Evolutionary conservation across 2,797 vertebrate genomes (phyloP), one percentile per base, ranked within the genome.

Genomic region (Meda fulgida): DNA sequence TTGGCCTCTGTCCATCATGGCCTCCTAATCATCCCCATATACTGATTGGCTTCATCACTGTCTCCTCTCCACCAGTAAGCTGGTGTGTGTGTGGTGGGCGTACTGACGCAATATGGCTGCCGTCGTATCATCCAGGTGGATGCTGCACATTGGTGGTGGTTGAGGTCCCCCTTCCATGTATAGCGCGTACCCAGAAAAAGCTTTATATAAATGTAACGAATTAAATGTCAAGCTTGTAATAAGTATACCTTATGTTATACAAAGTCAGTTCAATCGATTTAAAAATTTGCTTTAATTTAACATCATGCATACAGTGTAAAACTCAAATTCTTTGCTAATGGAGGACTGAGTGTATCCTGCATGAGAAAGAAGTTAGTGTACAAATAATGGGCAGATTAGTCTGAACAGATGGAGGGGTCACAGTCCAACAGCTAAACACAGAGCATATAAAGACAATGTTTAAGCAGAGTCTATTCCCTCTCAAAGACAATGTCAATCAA

Each of bases 371-470:
- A 86, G 78, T n/a, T 77, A 73, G 65, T 78, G 84, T 75, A 48
- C 77, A 85, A 88, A 89, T 88, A 89, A 89, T 87, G 63, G 78
- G 75, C 67, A 89, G 88, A 86, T 88, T 96, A 96, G 94, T 93
- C 93, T 95, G 95, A 96, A 96, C 96, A 97, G 96, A 97, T 96
- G 96, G 96, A 94, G 95, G 92, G 96, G 96, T 97, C 96, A 96
- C 96, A 96, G 95, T 95, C 95, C 94, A 96, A 94, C 95, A 96
- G 95, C 94, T 96, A 95, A 95, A 96, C 96, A 96, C 95, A 96
- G 93, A 87, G 86, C 91, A 91, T 93, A 96, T 95, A 95, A 97
- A 96, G 95, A 95, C 94, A 89, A 93, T 91, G 91, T 93, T 94
- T 94, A 94, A 96, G 95, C 94, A 93, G 94, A 96, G 96, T 96